A percentile compares a stretch with the other conserved stretches of the same genome.
Conservation (phyloP, 2,797 vertebrate genomes). For the Apogon hyalosoma region DNA sequence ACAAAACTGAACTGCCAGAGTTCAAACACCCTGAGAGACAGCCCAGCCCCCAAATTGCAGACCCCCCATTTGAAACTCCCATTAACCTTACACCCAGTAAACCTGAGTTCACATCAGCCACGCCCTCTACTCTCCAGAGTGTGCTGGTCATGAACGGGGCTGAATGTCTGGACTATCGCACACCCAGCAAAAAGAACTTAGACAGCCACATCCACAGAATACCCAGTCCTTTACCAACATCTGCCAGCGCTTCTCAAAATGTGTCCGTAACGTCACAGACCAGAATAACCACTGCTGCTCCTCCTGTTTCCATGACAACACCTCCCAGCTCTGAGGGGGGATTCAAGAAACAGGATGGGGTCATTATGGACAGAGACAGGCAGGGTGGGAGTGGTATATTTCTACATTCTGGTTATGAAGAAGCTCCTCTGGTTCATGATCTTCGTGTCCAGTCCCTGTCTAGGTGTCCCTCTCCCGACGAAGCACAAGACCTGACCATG, state of each 20-base stretch:
- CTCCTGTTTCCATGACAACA: conserved; percentile 77
- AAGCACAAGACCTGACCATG: conserved; percentile 88
- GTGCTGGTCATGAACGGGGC: conserved; percentile 84
- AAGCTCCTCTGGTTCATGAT: conserved; percentile 73
- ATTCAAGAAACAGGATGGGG: conserved; percentile 74
- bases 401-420: conserved; percentile 61
- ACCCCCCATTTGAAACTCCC: conserved; percentile 58
- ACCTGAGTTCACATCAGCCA: conserved; percentile 54
- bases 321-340: conserved; percentile 67
- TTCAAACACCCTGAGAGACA: conserved; percentile 54
- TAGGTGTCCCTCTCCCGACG: conserved; percentile 77
- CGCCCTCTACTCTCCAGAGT: conserved; percentile 74
- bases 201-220: conserved; percentile 74
- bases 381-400: conserved; percentile 65
- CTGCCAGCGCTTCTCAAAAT: conserved; percentile 71
- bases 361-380: conserved; percentile 79
- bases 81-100: conserved; percentile 65
- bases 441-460: conserved; percentile 76
- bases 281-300: conserved; percentile 78
- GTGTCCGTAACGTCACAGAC: conserved; percentile 75
- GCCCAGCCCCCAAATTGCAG: conserved; percentile 58
- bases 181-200: conserved; percentile 76
- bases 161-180: conserved; percentile 84
- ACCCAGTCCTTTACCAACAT: conserved; percentile 72
- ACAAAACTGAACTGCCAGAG: conserved; percentile 56